Evolutionary conservation across 2,888 invertebrate genomes (phyloP).

Genomic region (Embidobia sp.): DNA sequence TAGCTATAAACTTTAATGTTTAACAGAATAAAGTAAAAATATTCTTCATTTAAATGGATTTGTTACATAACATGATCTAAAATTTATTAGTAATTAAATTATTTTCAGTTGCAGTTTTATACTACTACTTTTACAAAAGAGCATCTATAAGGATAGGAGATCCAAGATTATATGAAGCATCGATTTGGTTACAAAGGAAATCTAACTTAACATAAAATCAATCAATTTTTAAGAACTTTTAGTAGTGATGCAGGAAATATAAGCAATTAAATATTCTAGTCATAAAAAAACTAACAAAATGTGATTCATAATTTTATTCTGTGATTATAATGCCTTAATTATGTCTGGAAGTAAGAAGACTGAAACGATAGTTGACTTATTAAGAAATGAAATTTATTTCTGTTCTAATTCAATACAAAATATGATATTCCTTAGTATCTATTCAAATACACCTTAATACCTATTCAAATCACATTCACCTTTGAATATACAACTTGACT

Average conservation of each 20-base stretch:
- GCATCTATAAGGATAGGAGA: constrained; percentile 93
- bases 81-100: too few species aligned
- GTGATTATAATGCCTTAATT: too few species aligned
- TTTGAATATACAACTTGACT: background rate
- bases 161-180: constrained; percentile 94
- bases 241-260: too few species aligned
- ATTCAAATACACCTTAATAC: too few species aligned
- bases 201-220: constrained; percentile 55
- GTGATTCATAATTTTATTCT: too few species aligned
- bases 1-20: too few species aligned
- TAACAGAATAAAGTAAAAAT: constrained; percentile 6
- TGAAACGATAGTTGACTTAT: background rate
- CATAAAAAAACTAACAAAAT: too few species aligned
- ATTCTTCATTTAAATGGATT: background rate
- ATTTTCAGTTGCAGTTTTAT: constrained; percentile 89
- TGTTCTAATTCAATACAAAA: constrained; percentile 4
- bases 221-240: too few species aligned
- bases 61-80: background rate
- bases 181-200: constrained; percentile 89
- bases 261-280: background rate
- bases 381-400: background rate
- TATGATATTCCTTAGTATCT: background rate
- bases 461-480: too few species aligned
- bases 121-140: constrained; percentile 95
- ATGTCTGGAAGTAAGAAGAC: too few species aligned